Evolutionary conservation across 2,113 vertebrate species (phyloP), one percentile per base, ranked within the genome.

Genomic region (Rattus rattus): DNA sequence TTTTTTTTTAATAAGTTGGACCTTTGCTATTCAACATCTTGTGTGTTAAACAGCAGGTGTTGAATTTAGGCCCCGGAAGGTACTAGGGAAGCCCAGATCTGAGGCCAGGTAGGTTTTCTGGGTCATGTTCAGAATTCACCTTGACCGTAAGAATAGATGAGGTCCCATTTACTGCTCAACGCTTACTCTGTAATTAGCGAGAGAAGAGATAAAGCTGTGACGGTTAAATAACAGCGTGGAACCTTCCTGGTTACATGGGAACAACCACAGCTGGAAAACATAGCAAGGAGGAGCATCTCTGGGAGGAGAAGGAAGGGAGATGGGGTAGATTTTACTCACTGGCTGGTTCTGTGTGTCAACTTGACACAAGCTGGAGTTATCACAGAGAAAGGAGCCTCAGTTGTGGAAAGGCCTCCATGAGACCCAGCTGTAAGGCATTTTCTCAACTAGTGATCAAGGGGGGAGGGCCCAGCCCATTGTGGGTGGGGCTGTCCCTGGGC

Each of bases 1-100:
- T 93, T 96, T 93, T 92, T 94, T 93, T 88, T 93, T 96, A 61
- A 92, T 91, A 92, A 86, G 49, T 92, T 90, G 93, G 73, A 36
- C 52, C 73, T 86, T 73, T 59, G 79, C 81, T 85, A 70, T 10
- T 77, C 85, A 79, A 5, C 17, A 20, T 79, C 77, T 89, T 85
- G 63, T n/a, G 3, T 67, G 43, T 79, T 87, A 85, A 77, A 30
- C 22, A 19, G 26, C 76, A 63, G 1, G 24, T 76, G 24, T 56
- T 67, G 73, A 56, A 28, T 89, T 81, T 56, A 75, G 39, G 22
- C 52, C 49, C 39, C 89, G n/a, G 24, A 90, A 69, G 56, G 30
- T 7, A 30, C 19, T 7, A 0, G 12, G 6, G 13, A 92, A 94
- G 93, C 76, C 49, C 17, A n/a, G 63, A 63, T 1, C 30, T 77